Base-by-base conservation (phyloP, 2,113 vertebrate genomes). In the Thalassoma bifasciatum region DNA sequence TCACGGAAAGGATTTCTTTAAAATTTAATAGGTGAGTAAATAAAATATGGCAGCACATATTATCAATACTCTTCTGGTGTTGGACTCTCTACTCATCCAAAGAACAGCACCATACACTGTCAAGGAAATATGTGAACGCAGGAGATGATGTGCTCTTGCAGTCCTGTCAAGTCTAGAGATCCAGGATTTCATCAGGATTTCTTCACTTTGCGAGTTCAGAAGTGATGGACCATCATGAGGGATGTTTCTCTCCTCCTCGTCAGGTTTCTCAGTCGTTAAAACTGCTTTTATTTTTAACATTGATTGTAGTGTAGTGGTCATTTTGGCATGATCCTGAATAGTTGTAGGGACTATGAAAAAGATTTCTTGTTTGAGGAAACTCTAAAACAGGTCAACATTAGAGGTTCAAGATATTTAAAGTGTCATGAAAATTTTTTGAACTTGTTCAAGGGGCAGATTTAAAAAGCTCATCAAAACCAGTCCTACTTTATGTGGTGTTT, bases 141-240 rank as follows among this genome's bases (percentile, higher is more conserved):
- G n/a, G 14, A 12, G n/a, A 12, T 21, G 26, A 44, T 51, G 6
- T 50, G 70, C 53, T 42, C 21, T 10, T 44, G 40, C 66, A 34
- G 11, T 1, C 2, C 38, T n/a, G 38, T 57, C 9, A 14, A 37
- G 16, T 21, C 22, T 26, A n/a, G 19, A 57, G 56, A 57, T 53
- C 26, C 17, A n/a, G 26, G 21, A 54, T 69, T 66, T 34, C 44
- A 66, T 58, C 53, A 50, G 44, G 62, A 44, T 60, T 75, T 66
- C 36, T 59, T 23, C 68, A 51, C 38, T 58, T 64, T 42, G 34
- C 13, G 21, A 19, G 8, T 16, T 26, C 13, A 14, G 10, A 26
- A 26, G 10, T 60, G 1, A 26, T 10, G 24, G 3, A 19, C 16
- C 22, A 14, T 36, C 10, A 42, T 24, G 24, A 36, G 1, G 1